Evolutionary conservation across 2,888 invertebrate genomes (phyloP), one percentile per base, ranked within the genome.

Genomic region (Chrysolina americana): DNA sequence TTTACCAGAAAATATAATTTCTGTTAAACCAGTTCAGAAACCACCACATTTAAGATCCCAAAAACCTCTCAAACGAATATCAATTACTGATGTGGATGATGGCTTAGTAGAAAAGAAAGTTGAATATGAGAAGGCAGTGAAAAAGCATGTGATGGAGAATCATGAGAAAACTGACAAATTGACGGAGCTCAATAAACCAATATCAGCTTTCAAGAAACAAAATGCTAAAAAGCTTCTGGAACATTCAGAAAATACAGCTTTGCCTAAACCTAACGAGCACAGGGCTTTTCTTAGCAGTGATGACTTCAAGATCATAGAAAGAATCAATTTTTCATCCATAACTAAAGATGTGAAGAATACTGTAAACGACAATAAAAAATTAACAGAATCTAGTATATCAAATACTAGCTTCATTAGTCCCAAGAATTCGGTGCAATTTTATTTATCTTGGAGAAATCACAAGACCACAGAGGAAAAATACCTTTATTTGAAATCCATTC

Each of bases 31-130:
- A 3, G 89, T 92, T 41, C 87, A 89, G 78, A 93, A 93, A 87
- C 90, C 91, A 8, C 92, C 92, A 0, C 93, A 93, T 87, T 87
- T 92, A 80, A 87, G 92, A 77, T 93, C 93, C 11, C 92, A 92
- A 91, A 90, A 91, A 84, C 89, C 91, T 0, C 83, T 93, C 17
- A 91, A 89, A 83, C 84, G 90, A 41, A 87, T 93, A 71, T 68
- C 81, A 76, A 86, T 87, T 65, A 71, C 71, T 68, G 83, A 85
- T 80, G 73, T 76, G 65, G 69, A 78, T 73, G 66, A 36, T 21
- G 68, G 23, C 47, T 48, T 19, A 5, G 53, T 65, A 66, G 63
- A 73, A 41, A 66, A 65, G 10, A 36, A 23, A 47, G 50, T 64
- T 23, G 53, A 69, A 65, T 28, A 50, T 62, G 73, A 74, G 36